phyloP scores from a whole-genome alignment of 1,140 invertebrate species.

The Camponotus floridanus region DNA sequence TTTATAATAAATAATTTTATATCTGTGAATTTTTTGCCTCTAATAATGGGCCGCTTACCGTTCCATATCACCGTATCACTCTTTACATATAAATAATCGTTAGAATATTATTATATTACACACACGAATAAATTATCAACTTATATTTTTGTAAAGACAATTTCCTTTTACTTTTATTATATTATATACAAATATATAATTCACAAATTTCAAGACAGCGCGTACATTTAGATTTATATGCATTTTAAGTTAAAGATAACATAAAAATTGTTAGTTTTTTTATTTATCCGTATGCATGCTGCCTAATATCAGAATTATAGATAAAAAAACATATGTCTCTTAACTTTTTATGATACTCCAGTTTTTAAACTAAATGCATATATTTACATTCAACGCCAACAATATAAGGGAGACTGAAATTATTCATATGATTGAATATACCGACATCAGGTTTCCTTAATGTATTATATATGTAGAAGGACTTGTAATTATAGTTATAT shows the following conservation, averaged over 20 bases:
- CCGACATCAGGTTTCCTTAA: no score
- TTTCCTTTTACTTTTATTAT: no score
- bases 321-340: slow-evolving; percentile 78
- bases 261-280: slow-evolving; percentile 16
- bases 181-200: no score
- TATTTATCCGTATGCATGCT: background rate
- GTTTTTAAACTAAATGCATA: slow-evolving; percentile 78
- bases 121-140: no score
- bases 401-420: slow-evolving; percentile 31
- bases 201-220: background rate
- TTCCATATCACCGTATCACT: no score
- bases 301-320: slow-evolving; percentile 74
- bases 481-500: background rate
- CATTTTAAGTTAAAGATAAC: slow-evolving; percentile 26
- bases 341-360: slow-evolving; percentile 82
- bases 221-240: background rate
- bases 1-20: no score
- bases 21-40: no score
- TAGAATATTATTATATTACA: no score
- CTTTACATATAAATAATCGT: no score
- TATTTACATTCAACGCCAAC: slow-evolving; percentile 76
- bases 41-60: no score
- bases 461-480: background rate
- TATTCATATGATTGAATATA: background rate
- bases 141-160: no score